Base-by-base conservation (phyloP, 2,888 invertebrate species). In the Eristalis arbustorum region DNA sequence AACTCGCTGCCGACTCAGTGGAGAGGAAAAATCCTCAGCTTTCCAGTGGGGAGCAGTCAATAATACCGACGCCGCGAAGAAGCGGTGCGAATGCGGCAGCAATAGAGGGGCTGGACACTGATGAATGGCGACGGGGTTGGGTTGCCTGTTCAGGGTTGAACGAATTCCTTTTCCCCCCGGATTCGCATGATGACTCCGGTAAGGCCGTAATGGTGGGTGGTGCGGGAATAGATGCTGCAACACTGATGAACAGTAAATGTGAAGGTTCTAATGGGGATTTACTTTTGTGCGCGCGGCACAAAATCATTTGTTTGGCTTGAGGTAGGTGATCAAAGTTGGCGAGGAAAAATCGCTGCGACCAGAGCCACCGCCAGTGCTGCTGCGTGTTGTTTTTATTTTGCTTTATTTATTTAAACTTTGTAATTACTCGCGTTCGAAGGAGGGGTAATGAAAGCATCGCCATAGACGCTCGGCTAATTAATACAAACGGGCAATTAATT, bases 401-500 rank as follows among this genome's bases (percentile, higher is more conserved):
- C 11, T 1, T 76, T 67, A 59, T 42, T 67, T 66, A 22, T 28
- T 61, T 57, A 25, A 14, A 72, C 37, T 37, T 28, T 25, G 62
- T 72, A 84, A 84, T 80, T 84, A 81, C 72, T 31, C 59, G 14
- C 64, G 64, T 22, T 31, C 40, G 56, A 5, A 40, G 57, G 23
- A 8, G 62, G 57, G 31, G 49, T 18, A 25, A 66, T 14, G 67
- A 11, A 68, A 72, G 14, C 34, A 40, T 28, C 64, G 14, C 64
- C 69, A 63, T 73, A 42, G 34, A 73, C 72, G 72, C 73, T 64
- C 57, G 34, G 72, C 73, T 82, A 77, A 85, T 82, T 82, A 82
- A 85, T 78, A 66, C 64, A 69, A 77, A 68, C 64, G 71, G 31
- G 61, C 69, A 69, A 82, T 78, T 85, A 85, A 85, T 85, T 85